phyloP scores from a whole-genome alignment of 2,113 vertebrate species.

The Perca flavescens region DNA sequence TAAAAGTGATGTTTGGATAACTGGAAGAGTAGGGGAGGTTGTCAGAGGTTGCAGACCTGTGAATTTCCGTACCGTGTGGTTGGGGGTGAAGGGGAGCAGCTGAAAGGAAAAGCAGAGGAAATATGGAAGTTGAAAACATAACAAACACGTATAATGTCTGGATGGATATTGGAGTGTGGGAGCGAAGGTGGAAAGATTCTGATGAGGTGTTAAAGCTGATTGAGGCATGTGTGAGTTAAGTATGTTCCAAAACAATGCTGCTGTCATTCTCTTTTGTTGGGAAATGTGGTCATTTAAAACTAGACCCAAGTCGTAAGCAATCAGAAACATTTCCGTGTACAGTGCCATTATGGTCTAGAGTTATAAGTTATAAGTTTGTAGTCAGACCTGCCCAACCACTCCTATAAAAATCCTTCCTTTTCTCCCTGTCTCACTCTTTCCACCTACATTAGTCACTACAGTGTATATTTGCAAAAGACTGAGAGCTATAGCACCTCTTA shows the following conservation, averaged over 20 bases:
- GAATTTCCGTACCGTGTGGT: constrained; percentile 69
- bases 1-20: constrained; percentile 68
- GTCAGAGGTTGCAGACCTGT: constrained; percentile 65
- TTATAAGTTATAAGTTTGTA: not conserved
- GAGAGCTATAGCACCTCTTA: constrained; percentile 76
- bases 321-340: constrained; percentile 26
- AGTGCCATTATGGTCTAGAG: not conserved
- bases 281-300: constrained; percentile 29
- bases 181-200: constrained; percentile 37
- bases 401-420: constrained; percentile 43
- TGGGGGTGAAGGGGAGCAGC: constrained; percentile 46
- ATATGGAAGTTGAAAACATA: constrained; percentile 80
- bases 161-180: constrained; percentile 49
- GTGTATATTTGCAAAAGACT: constrained; percentile 81
- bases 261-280: constrained; percentile 24
- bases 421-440: constrained; percentile 25
- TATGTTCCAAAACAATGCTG: constrained; percentile 28
- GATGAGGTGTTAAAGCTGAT: constrained; percentile 50
- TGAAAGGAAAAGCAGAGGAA: constrained; percentile 80
- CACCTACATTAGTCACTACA: constrained; percentile 70
- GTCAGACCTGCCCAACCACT: constrained; percentile 5
- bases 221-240: constrained; percentile 23
- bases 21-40: constrained; percentile 53
- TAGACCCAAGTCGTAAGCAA: not conserved
- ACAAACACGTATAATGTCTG: constrained; percentile 80